These are phyloP conservation scores for Aramus guarauna DNA, from an alignment of 2,113 vertebrate species.

Conservation along the genomic window DNA sequence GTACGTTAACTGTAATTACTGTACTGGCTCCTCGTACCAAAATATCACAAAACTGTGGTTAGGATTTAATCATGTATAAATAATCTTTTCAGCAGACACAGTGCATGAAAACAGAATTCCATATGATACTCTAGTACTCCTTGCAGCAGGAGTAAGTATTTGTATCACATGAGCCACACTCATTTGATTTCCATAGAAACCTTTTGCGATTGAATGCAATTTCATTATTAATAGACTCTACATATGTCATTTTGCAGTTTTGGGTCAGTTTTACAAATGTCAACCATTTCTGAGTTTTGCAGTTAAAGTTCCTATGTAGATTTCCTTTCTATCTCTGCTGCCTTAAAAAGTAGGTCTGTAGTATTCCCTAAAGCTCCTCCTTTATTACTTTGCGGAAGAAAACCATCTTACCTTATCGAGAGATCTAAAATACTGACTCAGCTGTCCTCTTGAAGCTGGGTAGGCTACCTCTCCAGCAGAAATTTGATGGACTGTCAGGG, in stretches of 20 bases:
- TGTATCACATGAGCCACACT: background rate
- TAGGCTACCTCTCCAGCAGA: background rate
- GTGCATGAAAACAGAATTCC: constrained; percentile 55
- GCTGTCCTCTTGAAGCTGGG: background rate
- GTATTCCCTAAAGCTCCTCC: background rate
- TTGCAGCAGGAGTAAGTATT: constrained; percentile 20
- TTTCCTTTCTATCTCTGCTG: background rate
- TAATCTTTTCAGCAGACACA: constrained; percentile 38
- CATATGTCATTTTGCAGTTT: constrained; percentile 36
- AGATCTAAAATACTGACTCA: background rate
- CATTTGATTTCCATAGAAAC: constrained; percentile 70
- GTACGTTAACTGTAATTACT: constrained; percentile 10
- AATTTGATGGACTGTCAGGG: background rate
- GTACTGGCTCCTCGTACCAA: background rate
- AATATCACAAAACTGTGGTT: constrained; percentile 30
- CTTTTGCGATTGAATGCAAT: constrained; percentile 60
- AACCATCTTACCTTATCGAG: background rate
- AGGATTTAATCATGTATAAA: constrained; percentile 45
- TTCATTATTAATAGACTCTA: constrained; percentile 61
- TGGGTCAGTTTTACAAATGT: constrained; percentile 56
- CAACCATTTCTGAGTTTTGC: constrained; percentile 40
- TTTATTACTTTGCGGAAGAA: background rate
- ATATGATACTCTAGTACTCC: constrained; percentile 31
- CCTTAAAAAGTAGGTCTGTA: background rate
- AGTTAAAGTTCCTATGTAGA: background rate